Conservation (phyloP, 1,140 invertebrate species). For the Musca domestica region DNA sequence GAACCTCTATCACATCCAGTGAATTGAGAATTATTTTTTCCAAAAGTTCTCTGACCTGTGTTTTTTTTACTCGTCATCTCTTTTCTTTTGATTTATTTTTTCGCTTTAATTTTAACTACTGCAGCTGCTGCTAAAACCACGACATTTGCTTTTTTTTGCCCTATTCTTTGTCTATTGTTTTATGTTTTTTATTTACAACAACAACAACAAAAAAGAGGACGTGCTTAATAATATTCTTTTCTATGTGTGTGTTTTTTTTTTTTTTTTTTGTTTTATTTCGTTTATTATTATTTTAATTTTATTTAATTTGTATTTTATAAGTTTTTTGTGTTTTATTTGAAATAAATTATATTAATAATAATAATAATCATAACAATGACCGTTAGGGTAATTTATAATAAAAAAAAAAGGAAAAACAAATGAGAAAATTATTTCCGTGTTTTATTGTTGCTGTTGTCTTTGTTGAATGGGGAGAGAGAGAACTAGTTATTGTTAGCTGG, state of each 20-base stretch:
- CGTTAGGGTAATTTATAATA: not conserved
- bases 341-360: constrained; percentile 21
- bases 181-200: not conserved
- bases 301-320: constrained; percentile 18
- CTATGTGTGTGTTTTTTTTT: not conserved
- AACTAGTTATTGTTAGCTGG: not conserved
- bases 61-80: too few relatives aligned
- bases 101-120: not conserved
- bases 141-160: too few relatives aligned
- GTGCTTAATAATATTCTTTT: constrained; percentile 10
- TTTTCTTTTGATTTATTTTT: not conserved
- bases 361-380: constrained; percentile 2
- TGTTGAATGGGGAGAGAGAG: too few relatives aligned
- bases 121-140: too few relatives aligned
- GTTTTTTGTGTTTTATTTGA: constrained; percentile 11
- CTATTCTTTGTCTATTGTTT: not conserved
- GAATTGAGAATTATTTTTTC: too few relatives aligned
- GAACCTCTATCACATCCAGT: too few relatives aligned
- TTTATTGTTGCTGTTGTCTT: too few relatives aligned
- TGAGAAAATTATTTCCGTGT: not conserved
- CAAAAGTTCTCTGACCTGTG: too few relatives aligned
- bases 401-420: not conserved
- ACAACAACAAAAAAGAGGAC: not conserved
- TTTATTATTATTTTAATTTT: constrained; percentile 11
- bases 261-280: constrained; percentile 13